Evolutionary conservation across 2,113 vertebrate species (phyloP).

Genomic region (Dissostichus mawsoni): DNA sequence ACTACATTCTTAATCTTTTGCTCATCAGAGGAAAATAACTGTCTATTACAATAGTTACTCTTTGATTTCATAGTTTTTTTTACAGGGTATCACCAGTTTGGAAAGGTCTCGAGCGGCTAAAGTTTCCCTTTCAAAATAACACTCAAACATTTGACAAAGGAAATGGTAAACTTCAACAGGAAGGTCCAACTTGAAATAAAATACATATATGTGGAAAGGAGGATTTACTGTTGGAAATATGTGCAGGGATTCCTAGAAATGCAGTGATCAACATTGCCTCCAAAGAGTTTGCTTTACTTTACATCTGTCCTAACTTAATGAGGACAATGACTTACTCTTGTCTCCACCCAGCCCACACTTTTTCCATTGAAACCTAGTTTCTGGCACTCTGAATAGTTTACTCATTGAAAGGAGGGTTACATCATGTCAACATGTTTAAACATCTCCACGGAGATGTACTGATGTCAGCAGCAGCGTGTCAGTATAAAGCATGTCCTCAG

Average conservation of each 20-base stretch:
- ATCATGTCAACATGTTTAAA: constrained; percentile 41
- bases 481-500: not conserved
- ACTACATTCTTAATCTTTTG: not conserved
- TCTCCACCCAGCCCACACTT: not conserved
- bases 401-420: constrained; percentile 1
- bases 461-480: not conserved
- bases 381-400: not conserved
- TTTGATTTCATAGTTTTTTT: not conserved
- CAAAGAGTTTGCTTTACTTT: not conserved
- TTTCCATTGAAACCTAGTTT: not conserved
- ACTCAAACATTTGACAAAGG: not conserved
- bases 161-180: not conserved
- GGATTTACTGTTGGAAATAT: not conserved
- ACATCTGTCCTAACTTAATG: not conserved
- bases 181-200: not conserved
- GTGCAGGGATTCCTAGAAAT: not conserved
- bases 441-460: not conserved
- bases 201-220: not conserved
- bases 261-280: not conserved
- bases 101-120: not conserved
- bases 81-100: not conserved
- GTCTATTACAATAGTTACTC: not conserved
- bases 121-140: not conserved
- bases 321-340: not conserved
- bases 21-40: not conserved